Evolutionary conservation across 2,113 vertebrate genomes (phyloP).

Genomic region (Pangasianodon hypophthalmus): DNA sequence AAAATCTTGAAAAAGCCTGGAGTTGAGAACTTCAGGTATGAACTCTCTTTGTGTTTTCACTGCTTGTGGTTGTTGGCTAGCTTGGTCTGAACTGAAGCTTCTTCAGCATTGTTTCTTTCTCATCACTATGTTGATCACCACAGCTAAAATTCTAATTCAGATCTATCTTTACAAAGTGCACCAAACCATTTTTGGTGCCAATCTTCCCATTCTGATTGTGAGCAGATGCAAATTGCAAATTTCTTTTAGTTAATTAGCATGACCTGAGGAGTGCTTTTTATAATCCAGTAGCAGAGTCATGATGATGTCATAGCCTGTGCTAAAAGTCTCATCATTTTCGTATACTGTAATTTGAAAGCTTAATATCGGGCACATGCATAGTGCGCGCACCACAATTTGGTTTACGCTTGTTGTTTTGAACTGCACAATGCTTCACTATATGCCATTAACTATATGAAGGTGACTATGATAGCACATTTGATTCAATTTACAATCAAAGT

Average conservation of each 20-base stretch:
- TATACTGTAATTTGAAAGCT: background rate
- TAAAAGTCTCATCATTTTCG: background rate
- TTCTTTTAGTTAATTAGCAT: background rate
- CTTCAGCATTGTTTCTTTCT: background rate
- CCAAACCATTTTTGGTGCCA: background rate
- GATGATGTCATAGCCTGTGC: background rate
- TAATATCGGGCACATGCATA: background rate
- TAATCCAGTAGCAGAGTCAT: background rate
- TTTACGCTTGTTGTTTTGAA: background rate
- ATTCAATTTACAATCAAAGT: background rate
- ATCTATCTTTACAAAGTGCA: background rate
- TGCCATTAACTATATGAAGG: slow-evolving; percentile 25
- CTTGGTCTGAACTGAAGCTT: background rate
- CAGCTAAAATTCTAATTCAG: background rate
- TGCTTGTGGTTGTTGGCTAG: background rate
- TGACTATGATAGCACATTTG: background rate
- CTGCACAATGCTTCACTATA: slow-evolving; percentile 23
- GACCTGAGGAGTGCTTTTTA: background rate
- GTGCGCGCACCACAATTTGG: background rate
- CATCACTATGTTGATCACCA: background rate
- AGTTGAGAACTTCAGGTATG: background rate
- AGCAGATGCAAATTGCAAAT: background rate
- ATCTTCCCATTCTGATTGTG: background rate
- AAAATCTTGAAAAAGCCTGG: background rate
- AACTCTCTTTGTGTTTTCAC: background rate